Base-by-base conservation (phyloP, 2,113 vertebrate species). In the Cathartes aura region DNA sequence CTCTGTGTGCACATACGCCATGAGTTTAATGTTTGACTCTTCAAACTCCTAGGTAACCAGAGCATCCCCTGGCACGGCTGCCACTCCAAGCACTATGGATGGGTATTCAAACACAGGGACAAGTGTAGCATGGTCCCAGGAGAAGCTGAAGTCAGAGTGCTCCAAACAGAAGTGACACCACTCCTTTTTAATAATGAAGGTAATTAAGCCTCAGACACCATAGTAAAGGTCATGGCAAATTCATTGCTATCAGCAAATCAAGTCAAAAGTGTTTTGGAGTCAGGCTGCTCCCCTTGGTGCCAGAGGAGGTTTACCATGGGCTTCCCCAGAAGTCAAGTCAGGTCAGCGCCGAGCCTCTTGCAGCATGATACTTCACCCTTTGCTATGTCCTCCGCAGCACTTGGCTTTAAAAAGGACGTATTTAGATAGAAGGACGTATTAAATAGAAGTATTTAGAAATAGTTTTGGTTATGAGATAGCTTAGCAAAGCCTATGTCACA, bases 51-150 rank as follows among this genome's bases (percentile, higher is more conserved):
- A 36, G 30, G 34, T 76, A 64, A 76, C 8, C 22, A 30, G 32
- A 47, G 10, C 34, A 52, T 70, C 9, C 29, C 26, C 36, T 20
- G n/a, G 29, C 29, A 38, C 2, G 14, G 12, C 50, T 60, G 47
- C 26, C 47, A 20, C 53, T 58, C 47, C 48, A 40, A 60, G 27
- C 62, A 34, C 45, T 55, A 17, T 2, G 15, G 20, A 40, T 1
- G 2, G 8, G 38, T 75, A 19, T 58, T 90, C 56, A 79, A 43
- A 32, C 34, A 21, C 50, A 52, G 36, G 15, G 22, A 47, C 29
- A 52, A 66, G 11, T 0, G 12, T 13, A 26, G 47, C 0, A 0
- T 30, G 24, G 38, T 60, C 34, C 58, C 75, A 84, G 59, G 30
- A 68, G 64, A 91, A 95, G 47, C 27, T 59, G 66, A 89, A 91